These are phyloP conservation scores for Hydropotes inermis DNA, from an alignment of 2,113 vertebrate species.

Conservation along the genomic window DNA sequence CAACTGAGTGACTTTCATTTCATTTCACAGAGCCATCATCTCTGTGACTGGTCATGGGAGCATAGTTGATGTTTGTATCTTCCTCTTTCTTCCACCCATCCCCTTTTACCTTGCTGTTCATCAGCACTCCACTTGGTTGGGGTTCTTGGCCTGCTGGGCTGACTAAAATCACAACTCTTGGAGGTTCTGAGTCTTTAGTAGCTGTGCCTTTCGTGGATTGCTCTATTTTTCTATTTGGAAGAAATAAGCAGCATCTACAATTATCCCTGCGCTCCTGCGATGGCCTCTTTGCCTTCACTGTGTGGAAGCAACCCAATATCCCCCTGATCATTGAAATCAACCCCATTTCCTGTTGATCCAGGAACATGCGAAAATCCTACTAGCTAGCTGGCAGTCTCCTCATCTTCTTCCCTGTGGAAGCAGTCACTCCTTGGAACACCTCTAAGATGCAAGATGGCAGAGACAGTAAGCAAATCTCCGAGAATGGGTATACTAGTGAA, in stretches of 20 bases:
- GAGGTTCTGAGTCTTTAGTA: neutral
- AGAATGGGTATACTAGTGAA: neutral
- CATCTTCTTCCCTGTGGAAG: neutral
- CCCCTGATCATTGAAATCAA: neutral
- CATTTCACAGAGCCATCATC: neutral
- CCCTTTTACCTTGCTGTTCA: neutral
- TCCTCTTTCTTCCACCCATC: neutral
- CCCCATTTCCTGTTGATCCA: neutral
- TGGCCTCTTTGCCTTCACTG: neutral
- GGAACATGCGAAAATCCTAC: neutral
- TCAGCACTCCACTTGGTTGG: neutral
- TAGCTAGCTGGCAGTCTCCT: neutral
- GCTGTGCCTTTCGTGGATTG: neutral
- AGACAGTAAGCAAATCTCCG: neutral
- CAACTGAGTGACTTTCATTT: neutral
- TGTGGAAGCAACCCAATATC: neutral
- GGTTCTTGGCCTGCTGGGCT: neutral
- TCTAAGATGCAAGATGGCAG: neutral
- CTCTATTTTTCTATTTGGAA: neutral
- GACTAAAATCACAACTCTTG: neutral
- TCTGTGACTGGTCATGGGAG: neutral
- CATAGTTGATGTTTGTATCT: neutral
- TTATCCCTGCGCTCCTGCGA: neutral
- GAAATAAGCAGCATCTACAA: neutral
- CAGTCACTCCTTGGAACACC: neutral